Conservation (phyloP, 2,797 vertebrate species). For the Lophotriccus pileatus region DNA sequence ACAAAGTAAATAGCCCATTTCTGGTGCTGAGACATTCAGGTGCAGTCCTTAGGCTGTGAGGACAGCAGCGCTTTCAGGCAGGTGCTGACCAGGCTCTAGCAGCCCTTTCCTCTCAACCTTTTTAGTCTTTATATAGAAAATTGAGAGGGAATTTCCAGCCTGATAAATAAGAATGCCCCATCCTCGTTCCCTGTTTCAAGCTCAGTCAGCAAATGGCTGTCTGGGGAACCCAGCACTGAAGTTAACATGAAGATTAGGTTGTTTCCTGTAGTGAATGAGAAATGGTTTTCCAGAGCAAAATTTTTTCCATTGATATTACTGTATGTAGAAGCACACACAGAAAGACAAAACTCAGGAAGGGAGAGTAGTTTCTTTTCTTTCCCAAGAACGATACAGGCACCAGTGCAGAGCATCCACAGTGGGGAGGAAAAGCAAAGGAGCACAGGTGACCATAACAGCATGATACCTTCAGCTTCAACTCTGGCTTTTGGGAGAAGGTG, state of each 20-base stretch:
- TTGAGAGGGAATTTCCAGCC: neutral
- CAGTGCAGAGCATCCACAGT: neutral
- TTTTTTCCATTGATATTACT: neutral
- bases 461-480: neutral
- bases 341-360: neutral
- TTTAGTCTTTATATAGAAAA: neutral
- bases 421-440: neutral
- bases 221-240: neutral
- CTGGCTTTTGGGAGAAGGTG: neutral
- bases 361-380: neutral
- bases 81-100: neutral
- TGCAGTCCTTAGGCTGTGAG: neutral
- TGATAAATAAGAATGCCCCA: rapidly evolving
- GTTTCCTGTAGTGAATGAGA: neutral
- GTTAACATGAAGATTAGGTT: neutral
- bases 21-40: neutral
- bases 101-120: neutral
- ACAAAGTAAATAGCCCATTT: neutral
- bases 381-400: neutral
- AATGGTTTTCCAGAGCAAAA: neutral
- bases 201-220: neutral
- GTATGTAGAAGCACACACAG: neutral
- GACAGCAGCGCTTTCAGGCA: neutral
- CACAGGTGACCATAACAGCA: neutral
- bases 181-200: neutral